Conservation (phyloP, 1,140 invertebrate species). For the Solenopsis invicta region DNA sequence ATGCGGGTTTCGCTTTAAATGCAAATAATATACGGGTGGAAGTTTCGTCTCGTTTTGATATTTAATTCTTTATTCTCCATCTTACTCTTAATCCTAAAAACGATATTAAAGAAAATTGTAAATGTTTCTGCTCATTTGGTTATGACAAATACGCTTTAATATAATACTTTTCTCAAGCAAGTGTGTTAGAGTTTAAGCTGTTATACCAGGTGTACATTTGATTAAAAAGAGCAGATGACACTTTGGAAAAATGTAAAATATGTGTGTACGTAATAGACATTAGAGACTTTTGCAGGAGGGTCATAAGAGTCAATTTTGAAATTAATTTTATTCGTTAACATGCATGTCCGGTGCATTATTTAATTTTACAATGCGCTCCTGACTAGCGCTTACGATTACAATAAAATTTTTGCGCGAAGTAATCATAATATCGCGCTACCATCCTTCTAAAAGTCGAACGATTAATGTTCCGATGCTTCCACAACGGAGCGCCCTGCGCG, state of each 20-base stretch:
- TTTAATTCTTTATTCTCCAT: constrained; percentile 19
- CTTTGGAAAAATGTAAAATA: not conserved
- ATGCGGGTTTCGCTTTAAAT: constrained; percentile 53
- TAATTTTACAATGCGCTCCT: constrained; percentile 29
- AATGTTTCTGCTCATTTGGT: not conserved
- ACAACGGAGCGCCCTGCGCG: constrained; percentile 31
- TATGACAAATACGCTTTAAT: not conserved
- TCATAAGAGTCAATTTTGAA: constrained; percentile 8
- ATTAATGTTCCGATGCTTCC: constrained; percentile 51
- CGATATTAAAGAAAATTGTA: constrained; percentile 18
- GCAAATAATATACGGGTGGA: constrained; percentile 52
- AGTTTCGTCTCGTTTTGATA: not conserved
- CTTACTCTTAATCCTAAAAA: constrained; percentile 4
- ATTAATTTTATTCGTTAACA: constrained; percentile 23
- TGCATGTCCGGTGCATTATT: not conserved
- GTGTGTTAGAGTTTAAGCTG: not conserved
- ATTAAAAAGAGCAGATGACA: constrained; percentile 21
- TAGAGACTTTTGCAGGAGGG: not conserved
- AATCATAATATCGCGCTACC: constrained; percentile 48
- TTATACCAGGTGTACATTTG: not conserved
- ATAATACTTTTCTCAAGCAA: not conserved
- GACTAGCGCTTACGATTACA: constrained; percentile 16
- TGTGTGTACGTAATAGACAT: not conserved
- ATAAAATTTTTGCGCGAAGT: constrained; percentile 34
- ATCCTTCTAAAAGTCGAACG: constrained; percentile 43